Evolutionary conservation across 2,888 invertebrate genomes (phyloP), one percentile per base, ranked within the genome.

Genomic region (Stenodema calcarata): DNA sequence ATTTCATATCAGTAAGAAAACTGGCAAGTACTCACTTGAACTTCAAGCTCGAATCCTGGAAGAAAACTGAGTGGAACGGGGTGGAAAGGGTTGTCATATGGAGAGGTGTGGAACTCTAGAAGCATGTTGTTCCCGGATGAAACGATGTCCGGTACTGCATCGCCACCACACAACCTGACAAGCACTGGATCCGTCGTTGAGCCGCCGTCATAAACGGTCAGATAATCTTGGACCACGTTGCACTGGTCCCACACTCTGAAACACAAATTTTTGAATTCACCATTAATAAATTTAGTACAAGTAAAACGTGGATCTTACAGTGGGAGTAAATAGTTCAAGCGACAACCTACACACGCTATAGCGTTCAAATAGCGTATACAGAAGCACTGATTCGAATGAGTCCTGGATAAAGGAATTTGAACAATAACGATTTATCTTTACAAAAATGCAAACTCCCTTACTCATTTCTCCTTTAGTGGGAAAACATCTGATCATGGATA

Each of bases 11-110:
- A n/a, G n/a, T n/a, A n/a, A n/a, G n/a, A n/a, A n/a, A n/a, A n/a
- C n/a, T n/a, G n/a, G n/a, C n/a, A n/a, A n/a, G n/a, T n/a, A 89
- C 91, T 92, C 91, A 96, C 95, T 93, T 95, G 94, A 87, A 96
- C 95, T 92, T 96, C 95, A 79, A 96, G 92, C 90, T 96, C 96
- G 90, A 96, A 96, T 89, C 96, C 96, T 0, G 95, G 95, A 87
- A 96, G 92, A 91, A 95, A 95, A 89, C 95, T 95, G 90, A 95
- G 91, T 11, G 95, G 95, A 14, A 95, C 94, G 0, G 95, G 95
- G 91, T 95, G 95, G 91, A 95, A 96, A 0, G 95, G 95, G 91
- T 95, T 95, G 91, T 96, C 96, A 90, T 94, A 95, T 0, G 95
- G 95, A 1, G 95, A 95, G 23, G 96, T 96, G 90, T 95, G 95